Conservation (phyloP, 1,140 invertebrate genomes). For the Drosophila punjabiensis region DNA sequence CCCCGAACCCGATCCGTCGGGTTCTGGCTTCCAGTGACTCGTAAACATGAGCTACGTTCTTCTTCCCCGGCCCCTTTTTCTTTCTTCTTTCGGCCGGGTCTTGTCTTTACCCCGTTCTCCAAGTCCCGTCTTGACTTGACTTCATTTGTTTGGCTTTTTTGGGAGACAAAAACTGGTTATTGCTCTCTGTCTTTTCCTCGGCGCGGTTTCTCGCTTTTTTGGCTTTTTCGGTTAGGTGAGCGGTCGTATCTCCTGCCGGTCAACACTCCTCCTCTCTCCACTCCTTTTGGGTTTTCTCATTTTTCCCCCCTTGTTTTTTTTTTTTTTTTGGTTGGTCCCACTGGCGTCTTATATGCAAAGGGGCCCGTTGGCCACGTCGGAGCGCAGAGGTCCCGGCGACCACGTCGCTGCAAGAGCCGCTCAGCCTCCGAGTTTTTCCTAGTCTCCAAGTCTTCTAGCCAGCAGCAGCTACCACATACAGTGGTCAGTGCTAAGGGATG, state of each 20-base stretch:
- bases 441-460: slow-evolving; percentile 23
- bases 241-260: slow-evolving; percentile 42
- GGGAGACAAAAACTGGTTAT: slow-evolving; percentile 83
- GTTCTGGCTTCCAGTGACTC: slow-evolving; percentile 46
- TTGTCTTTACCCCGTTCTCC: slow-evolving; percentile 30
- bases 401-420: slow-evolving; percentile 41
- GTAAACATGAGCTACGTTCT: slow-evolving; percentile 82
- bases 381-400: slow-evolving; percentile 47
- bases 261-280: background rate
- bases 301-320: slow-evolving; percentile 24
- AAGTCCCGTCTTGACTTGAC: slow-evolving; percentile 55
- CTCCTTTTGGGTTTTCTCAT: slow-evolving; percentile 11
- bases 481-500: background rate
- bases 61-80: slow-evolving; percentile 44
- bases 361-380: slow-evolving; percentile 63
- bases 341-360: slow-evolving; percentile 72
- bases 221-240: slow-evolving; percentile 49
- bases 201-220: slow-evolving; percentile 29
- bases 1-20: slow-evolving; percentile 8
- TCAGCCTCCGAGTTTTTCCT: slow-evolving; percentile 30
- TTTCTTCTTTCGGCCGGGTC: slow-evolving; percentile 48
- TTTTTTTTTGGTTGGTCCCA: slow-evolving; percentile 43
- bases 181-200: slow-evolving; percentile 72
- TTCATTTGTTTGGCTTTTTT: slow-evolving; percentile 84
- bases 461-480: slow-evolving; percentile 39